Conservation (phyloP, 2,888 invertebrate species). For the Yponomeuta cagnagella region DNA sequence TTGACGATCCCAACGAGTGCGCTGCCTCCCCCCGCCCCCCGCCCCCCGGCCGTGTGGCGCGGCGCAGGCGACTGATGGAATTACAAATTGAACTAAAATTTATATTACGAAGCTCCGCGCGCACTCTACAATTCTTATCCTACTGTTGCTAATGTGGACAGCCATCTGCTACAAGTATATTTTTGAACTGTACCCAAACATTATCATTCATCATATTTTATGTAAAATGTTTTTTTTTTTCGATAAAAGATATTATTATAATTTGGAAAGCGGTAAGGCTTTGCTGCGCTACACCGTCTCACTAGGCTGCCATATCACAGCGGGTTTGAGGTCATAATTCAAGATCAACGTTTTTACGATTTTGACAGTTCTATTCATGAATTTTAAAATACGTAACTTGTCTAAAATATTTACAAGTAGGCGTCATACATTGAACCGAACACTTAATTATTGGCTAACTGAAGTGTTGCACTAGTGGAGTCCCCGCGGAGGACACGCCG, state of each 20-base stretch:
- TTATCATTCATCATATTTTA: too few relatives aligned
- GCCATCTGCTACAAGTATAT: neutral
- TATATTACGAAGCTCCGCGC: neutral
- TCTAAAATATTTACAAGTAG: neutral
- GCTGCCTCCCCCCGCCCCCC: neutral
- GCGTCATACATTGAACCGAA: neutral
- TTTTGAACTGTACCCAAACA: neutral
- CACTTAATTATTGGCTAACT: neutral
- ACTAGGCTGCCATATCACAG: conserved; percentile 1
- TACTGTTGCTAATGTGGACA: neutral
- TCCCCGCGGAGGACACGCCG: neutral
- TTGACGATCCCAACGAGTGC: neutral
- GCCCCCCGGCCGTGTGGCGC: neutral
- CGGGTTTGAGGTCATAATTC: neutral
- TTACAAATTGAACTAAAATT: neutral
- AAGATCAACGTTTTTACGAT: neutral
- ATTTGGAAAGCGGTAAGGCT: neutral
- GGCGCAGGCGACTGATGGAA: neutral
- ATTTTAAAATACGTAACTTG: neutral
- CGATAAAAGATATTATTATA: neutral
- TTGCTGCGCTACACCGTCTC: neutral
- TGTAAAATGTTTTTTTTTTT: neutral
- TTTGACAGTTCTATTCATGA: neutral
- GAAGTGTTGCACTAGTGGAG: neutral
- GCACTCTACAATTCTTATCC: neutral